Conservation (phyloP, 2,113 vertebrate genomes). For the Alligator mississippiensis region DNA sequence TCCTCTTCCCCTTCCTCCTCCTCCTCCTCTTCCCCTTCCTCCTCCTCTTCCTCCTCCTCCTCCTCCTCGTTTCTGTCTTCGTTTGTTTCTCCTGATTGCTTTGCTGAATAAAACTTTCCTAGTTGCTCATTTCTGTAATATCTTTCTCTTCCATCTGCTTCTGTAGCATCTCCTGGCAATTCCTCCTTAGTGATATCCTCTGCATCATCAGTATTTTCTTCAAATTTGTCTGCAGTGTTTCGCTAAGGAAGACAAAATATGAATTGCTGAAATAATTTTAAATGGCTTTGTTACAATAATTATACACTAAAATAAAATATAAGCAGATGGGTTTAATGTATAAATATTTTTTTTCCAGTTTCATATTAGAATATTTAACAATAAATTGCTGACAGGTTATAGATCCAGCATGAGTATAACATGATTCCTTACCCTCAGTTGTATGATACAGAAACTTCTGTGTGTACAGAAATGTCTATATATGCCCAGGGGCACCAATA, state of each 20-base stretch:
- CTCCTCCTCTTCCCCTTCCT: not conserved
- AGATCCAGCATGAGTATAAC: not conserved
- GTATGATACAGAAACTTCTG: too few species aligned
- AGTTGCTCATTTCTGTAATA: conserved; percentile 62
- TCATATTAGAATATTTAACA: not conserved
- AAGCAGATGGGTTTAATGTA: not conserved
- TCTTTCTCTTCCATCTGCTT: conserved; percentile 38
- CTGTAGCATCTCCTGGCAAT: not conserved
- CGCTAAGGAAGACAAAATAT: conserved; percentile 72
- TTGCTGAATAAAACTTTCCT: conserved; percentile 46
- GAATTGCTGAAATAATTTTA: conserved; percentile 45
- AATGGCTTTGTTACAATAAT: not conserved
- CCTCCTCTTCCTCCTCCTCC: not conserved
- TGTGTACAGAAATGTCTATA: too few species aligned
- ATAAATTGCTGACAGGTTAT: not conserved
- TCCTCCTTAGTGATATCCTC: accelerated
- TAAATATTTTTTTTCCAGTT: not conserved
- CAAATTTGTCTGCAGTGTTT: not conserved
- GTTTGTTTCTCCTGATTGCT: not conserved
- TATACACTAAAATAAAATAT: not conserved
- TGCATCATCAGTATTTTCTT: not conserved
- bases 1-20: not conserved
- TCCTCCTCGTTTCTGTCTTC: conserved; percentile 63
- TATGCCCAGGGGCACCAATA: too few species aligned
- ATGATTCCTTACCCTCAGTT: not conserved